phyloP scores from a whole-genome alignment of 1,140 invertebrate species.

The Drosophila murphyi region DNA sequence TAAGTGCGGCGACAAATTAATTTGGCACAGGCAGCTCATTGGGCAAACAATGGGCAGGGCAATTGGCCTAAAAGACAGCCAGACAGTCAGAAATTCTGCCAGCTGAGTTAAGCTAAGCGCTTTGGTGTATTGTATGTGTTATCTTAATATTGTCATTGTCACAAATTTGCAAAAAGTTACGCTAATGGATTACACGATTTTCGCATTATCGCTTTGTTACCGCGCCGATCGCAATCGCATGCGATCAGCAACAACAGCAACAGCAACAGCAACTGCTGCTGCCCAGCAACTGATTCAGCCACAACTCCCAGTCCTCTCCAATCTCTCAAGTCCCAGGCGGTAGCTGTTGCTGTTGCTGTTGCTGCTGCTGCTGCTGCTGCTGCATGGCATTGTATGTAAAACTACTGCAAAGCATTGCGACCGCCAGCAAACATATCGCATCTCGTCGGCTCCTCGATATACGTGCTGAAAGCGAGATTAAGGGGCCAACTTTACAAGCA shows the following conservation, averaged over 20 bases:
- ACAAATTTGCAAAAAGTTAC: conserved; percentile 84
- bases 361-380: conserved; percentile 2
- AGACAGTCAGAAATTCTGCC: too few species aligned
- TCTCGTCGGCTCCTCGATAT: conserved; percentile 52
- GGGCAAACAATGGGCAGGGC: conserved; percentile 24
- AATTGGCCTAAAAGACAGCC: neutral
- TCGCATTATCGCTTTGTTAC: conserved; percentile 84
- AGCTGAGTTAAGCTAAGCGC: conserved; percentile 8
- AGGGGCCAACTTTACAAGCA: conserved; percentile 73
- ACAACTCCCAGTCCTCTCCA: neutral
- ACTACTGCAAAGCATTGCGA: conserved; percentile 66
- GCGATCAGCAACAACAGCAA: conserved; percentile 55
- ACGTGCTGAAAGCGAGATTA: conserved; percentile 73
- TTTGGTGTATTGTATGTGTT: conserved; percentile 60
- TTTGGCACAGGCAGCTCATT: conserved; percentile 51
- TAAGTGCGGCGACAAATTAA: conserved; percentile 67
- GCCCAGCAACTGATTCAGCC: conserved; percentile 3
- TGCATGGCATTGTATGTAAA: conserved; percentile 77
- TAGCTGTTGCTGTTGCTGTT: neutral
- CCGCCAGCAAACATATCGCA: conserved; percentile 56
- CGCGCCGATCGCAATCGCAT: conserved; percentile 81
- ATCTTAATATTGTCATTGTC: conserved; percentile 85
- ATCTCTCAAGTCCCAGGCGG: too few species aligned
- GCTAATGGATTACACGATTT: conserved; percentile 85
- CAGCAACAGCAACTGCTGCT: conserved; percentile 6